A percentile compares a stretch with the other conserved stretches of the same genome.
Conservation (phyloP, 2,113 vertebrate genomes). For the Lasiurus cinereus region DNA sequence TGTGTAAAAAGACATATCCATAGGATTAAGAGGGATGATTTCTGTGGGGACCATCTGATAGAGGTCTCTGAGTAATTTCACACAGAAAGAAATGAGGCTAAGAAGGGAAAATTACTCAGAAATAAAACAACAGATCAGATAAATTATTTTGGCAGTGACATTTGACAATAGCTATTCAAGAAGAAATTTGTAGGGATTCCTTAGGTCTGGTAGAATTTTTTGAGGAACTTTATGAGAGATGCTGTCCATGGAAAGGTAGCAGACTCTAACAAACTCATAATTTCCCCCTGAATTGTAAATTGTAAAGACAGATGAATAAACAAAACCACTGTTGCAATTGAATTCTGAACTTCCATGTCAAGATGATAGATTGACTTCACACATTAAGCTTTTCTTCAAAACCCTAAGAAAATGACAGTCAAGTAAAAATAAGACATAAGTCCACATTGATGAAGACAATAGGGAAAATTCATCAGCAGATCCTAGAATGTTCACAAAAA, state of each 20-base stretch:
- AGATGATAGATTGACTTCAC: background rate
- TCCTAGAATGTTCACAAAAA: background rate
- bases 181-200: background rate
- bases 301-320: background rate
- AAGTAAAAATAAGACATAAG: background rate
- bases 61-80: background rate
- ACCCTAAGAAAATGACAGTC: background rate
- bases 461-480: background rate
- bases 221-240: background rate
- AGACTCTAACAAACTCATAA: background rate
- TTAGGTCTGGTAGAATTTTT: background rate
- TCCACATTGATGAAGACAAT: background rate
- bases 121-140: background rate
- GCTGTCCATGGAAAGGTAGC: background rate
- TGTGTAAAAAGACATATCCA: background rate
- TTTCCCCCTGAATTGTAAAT: background rate
- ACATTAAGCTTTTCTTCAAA: background rate
- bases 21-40: background rate
- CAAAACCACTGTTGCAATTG: background rate
- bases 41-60: background rate
- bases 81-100: background rate
- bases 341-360: background rate
- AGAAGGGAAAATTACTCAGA: background rate
- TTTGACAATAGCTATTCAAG: background rate
- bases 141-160: constrained; percentile 8